Base-by-base conservation (phyloP, 2,888 invertebrate species). In the Orgyia antiqua region DNA sequence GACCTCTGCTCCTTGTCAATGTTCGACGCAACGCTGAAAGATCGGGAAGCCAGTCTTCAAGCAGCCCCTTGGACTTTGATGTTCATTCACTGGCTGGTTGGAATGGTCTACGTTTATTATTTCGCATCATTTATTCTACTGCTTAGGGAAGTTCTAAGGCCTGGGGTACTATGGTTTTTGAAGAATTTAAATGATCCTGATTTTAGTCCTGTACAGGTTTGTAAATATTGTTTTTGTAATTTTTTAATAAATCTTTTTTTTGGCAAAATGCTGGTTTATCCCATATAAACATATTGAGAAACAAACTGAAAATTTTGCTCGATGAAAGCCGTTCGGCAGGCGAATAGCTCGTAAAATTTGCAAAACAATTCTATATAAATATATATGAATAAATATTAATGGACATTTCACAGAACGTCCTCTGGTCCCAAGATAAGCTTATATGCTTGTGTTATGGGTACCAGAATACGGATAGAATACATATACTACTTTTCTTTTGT, bases 31-130 rank as follows among this genome's bases (percentile, higher is more conserved):
- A 94, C 94, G 0, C 88, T 97, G 0, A 93, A 93, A 66, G 96
- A 96, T 64, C 90, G 99, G 20, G 94, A 97, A 68, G 89, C 91
- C 0, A 95, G 95, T 42, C 96, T 99, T 52, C 91, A 92, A 44
- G 89, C 94, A 0, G 97, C 98, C 0, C 99, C 99, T 0, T 97
- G 97, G 54, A 98, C 99, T 0, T 96, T 97, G 1, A 95, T 99
- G 89, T 99, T 99, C 68, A 94, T 99, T 32, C 99, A 99, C 72
- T 99, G 99, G 99, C 90, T 99, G 21, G 95, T 98, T 4, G 99
- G 99, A 36, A 99, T 99, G 98, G 95, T 95, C 17, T 99, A 98
- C 67, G 98, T 99, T 8, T 99, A 99, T 77, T 99, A 99, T 82
- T 99, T 99, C 68, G 99, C 99, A 4, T 98, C 98, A 0, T 99